These are phyloP conservation scores for Tringa solitaria DNA, from an alignment of 2,113 vertebrate species.

Conservation along the genomic window DNA sequence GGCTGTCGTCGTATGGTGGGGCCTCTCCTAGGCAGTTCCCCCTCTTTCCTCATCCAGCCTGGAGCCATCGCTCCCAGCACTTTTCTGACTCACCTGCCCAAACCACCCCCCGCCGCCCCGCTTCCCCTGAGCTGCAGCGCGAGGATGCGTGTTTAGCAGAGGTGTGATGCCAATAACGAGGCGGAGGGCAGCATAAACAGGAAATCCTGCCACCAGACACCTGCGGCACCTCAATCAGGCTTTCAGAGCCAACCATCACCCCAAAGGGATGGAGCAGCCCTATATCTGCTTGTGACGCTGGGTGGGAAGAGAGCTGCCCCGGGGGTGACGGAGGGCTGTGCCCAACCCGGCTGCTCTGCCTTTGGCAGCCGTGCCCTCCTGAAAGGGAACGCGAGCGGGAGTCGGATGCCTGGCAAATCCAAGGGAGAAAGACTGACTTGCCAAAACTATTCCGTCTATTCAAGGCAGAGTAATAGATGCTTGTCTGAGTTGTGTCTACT, in stretches of 20 bases:
- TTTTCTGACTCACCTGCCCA: background rate
- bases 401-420: background rate
- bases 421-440: background rate
- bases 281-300: background rate
- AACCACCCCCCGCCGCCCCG: fast-evolving
- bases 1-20: fast-evolving
- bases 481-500: constrained; percentile 31
- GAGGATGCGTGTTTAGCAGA: background rate
- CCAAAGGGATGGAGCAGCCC: background rate
- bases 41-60: background rate
- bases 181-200: background rate
- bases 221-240: background rate
- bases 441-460: background rate
- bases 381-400: background rate
- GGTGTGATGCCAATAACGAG: constrained; percentile 10
- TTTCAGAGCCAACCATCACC: background rate
- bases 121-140: fast-evolving
- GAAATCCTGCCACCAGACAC: constrained; percentile 25
- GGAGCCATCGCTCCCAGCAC: fast-evolving
- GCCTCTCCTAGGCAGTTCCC: background rate
- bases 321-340: fast-evolving
- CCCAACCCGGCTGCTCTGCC: background rate
- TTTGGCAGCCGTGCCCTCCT: background rate
- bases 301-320: background rate
- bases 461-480: background rate